Conservation (phyloP, 53 echinoderm and acorn worm species). For the Stichopus horrens region DNA sequence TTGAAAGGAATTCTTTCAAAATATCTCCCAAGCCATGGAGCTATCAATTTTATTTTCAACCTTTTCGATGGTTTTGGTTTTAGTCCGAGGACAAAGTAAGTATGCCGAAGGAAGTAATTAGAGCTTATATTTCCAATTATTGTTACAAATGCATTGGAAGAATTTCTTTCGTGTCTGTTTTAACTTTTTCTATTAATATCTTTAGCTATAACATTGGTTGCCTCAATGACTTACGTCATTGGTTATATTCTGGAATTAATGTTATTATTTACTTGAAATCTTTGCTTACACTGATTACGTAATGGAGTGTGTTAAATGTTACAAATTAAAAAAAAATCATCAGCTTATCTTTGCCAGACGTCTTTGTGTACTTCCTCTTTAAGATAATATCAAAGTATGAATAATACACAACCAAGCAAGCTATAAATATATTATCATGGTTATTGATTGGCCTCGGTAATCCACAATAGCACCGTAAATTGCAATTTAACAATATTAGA, state of each 20-base stretch:
- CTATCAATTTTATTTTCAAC: not conserved
- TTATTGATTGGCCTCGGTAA: no score
- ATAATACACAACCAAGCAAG: no score
- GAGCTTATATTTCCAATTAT: not conserved
- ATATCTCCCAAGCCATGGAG: not conserved
- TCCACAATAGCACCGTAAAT: no score
- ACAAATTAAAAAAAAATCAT: no score
- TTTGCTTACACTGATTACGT: no score
- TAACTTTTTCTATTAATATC: not conserved
- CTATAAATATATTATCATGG: no score
- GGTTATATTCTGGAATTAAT: not conserved
- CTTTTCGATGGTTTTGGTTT: not conserved
- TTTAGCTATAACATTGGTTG: not conserved
- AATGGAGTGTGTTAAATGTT: no score
- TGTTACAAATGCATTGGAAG: not conserved
- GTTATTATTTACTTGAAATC: not conserved
- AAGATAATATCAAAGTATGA: no score
- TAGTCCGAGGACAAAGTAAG: not conserved
- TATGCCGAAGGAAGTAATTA: not conserved
- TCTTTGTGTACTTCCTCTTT: no score
- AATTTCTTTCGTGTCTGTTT: not conserved
- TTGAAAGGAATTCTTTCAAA: not conserved
- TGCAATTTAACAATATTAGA: no score
- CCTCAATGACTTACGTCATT: not conserved
- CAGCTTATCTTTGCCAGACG: no score